phyloP scores from a whole-genome alignment of 2,888 invertebrate genomes.

The Acanthacorydalis orientalis region DNA sequence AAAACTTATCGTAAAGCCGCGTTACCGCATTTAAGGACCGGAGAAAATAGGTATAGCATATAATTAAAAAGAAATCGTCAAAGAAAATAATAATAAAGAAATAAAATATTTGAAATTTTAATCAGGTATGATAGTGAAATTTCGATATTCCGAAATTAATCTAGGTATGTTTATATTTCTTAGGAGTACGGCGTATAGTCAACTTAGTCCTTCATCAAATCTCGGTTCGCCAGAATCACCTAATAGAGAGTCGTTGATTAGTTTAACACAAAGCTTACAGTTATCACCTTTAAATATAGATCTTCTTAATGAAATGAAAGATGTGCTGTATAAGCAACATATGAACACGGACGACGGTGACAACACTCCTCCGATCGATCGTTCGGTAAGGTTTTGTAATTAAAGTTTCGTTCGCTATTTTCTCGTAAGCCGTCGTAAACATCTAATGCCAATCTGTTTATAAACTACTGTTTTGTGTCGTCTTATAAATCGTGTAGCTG shows the following conservation, averaged over 20 bases:
- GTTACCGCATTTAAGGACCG: no score
- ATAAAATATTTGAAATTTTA: background rate
- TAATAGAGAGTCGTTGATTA: constrained; percentile 22
- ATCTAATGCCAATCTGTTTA: constrained; percentile 1
- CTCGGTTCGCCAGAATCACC: constrained; percentile 33
- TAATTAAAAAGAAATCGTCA: no score
- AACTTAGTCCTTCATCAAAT: constrained; percentile 29
- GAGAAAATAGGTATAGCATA: no score
- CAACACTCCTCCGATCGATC: constrained; percentile 38
- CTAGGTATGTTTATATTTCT: background rate
- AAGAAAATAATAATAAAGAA: background rate
- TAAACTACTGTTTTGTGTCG: background rate
- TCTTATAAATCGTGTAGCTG: constrained; percentile 4
- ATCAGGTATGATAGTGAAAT: no score
- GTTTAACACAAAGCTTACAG: constrained; percentile 24
- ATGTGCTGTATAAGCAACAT: constrained; percentile 32
- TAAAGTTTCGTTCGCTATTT: background rate
- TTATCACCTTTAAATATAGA: constrained; percentile 33
- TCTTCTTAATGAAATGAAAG: constrained; percentile 48
- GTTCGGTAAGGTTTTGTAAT: constrained; percentile 37
- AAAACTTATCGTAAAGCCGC: no score
- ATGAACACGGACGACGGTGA: constrained; percentile 13
- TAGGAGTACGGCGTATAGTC: constrained; percentile 18
- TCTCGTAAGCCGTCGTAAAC: background rate
- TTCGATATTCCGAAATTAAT: no score